These are phyloP conservation scores for Ctenomys sociabilis DNA, from an alignment of 2,113 vertebrate species.

Conservation along the genomic window DNA sequence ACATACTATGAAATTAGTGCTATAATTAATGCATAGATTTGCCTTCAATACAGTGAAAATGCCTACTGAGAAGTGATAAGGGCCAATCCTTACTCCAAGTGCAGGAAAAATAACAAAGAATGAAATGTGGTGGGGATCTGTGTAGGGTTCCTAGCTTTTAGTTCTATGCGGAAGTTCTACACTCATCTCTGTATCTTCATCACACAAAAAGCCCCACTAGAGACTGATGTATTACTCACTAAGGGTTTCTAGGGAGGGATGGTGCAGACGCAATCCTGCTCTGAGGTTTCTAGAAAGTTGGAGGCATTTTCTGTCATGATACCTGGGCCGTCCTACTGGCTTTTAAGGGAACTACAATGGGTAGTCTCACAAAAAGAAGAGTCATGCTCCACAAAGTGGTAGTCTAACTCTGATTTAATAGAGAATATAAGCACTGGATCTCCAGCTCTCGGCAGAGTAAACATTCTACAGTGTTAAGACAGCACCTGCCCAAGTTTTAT, in stretches of 20 bases:
- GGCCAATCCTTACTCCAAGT: neutral
- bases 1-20: conserved; percentile 3
- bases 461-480: neutral
- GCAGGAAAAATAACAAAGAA: neutral
- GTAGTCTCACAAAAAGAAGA: neutral
- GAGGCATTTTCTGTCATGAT: neutral
- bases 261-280: no score
- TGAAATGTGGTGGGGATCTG: neutral
- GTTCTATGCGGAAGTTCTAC: neutral
- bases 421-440: neutral
- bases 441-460: neutral
- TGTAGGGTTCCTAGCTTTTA: neutral
- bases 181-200: neutral
- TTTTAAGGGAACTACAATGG: neutral
- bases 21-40: neutral
- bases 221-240: neutral
- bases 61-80: neutral
- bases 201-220: neutral
- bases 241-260: neutral
- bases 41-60: neutral
- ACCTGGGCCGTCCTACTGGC: neutral
- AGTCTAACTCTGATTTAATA: neutral
- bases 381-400: neutral
- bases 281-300: neutral
- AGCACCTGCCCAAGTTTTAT: neutral